These are phyloP conservation scores for Holothuria leucospilota DNA, from an alignment of 53 echinoderm and acorn worm species.

Conservation along the genomic window DNA sequence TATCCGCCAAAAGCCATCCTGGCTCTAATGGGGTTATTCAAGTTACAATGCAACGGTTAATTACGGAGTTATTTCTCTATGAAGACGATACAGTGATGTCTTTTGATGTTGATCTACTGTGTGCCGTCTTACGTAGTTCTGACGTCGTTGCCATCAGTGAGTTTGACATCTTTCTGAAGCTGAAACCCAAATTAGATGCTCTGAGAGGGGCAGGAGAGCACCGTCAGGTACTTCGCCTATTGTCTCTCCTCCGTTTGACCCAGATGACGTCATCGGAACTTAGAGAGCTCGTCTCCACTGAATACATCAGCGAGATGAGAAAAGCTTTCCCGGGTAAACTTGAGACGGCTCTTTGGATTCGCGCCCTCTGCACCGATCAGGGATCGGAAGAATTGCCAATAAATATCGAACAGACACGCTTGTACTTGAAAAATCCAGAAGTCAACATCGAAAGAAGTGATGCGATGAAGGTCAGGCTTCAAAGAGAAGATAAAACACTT, in stretches of 20 bases:
- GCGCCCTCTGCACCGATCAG: constrained; percentile 29
- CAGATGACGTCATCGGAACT: constrained; percentile 16
- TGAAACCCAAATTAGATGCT: constrained; percentile 33
- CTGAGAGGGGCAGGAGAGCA: constrained; percentile 12
- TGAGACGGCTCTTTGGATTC: constrained; percentile 12
- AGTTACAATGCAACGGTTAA: background rate
- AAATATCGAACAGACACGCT: constrained; percentile 12
- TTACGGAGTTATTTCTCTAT: background rate
- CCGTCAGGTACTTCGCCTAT: constrained; percentile 5
- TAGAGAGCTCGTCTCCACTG: background rate
- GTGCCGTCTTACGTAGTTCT: constrained; percentile 27
- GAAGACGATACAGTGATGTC: background rate
- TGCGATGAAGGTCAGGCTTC: background rate
- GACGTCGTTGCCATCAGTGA: constrained; percentile 20
- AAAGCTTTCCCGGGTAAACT: constrained; percentile 19
- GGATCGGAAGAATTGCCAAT: constrained; percentile 4
- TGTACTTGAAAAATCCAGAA: constrained; percentile 34
- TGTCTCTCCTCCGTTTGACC: constrained; percentile 24
- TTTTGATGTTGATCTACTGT: constrained; percentile 30
- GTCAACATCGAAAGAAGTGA: background rate
- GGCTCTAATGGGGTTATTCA: background rate
- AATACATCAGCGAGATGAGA: constrained; percentile 10
- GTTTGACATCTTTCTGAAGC: constrained; percentile 28
- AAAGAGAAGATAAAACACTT: background rate
- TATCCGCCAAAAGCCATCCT: background rate